Evolutionary conservation across 2,113 vertebrate genomes (phyloP), one percentile per base, ranked within the genome.

Genomic region (Hippoglossus stenolepis): DNA sequence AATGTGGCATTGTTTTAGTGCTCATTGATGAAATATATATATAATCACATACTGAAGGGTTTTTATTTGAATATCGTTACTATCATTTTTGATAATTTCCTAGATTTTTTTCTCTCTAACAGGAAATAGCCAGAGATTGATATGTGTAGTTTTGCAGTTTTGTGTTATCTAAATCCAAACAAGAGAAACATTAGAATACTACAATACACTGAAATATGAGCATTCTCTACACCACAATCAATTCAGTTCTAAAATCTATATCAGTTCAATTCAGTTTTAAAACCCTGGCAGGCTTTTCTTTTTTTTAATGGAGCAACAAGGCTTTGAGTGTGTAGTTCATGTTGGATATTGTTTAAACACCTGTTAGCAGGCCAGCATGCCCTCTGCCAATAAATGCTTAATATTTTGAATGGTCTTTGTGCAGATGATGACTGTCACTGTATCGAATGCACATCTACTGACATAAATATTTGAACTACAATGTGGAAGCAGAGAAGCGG

Each of bases 261-360:
- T 31, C 31, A 31, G 6, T 31, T 31, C 6, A 31, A 7, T 6
- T 31, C 6, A 31, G 31, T 31, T 31, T 31, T 31, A 31, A 31
- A 31, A 74, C 13, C 31, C 12, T 59, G 20, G n/a, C 14, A 15
- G 7, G 45, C 60, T 76, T 24, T 24, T 24, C 24, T 24, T 24
- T 24, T 58, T 47, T 7, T 54, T 60, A 51, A 53, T 43, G 14
- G 62, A 78, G 20, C 20, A 7, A 67, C 17, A 4, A 68, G 40
- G 62, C 65, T 75, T 58, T 83, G 43, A 54, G 24, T 35, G 23
- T 69, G 31, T 59, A 20, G 56, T 65, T 72, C 23, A 35, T 83
- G 40, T 60, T 77, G 77, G 81, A 86, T 62, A n/a, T 63, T 58
- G 5, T 65, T 86, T 38, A 45, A 83, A 79, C 81, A 78, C 77